A percentile compares a stretch with the other conserved stretches of the same genome.
phyloP scores from a whole-genome alignment of 92 coral and sea anemone genomes.

The Bergia sp. region DNA sequence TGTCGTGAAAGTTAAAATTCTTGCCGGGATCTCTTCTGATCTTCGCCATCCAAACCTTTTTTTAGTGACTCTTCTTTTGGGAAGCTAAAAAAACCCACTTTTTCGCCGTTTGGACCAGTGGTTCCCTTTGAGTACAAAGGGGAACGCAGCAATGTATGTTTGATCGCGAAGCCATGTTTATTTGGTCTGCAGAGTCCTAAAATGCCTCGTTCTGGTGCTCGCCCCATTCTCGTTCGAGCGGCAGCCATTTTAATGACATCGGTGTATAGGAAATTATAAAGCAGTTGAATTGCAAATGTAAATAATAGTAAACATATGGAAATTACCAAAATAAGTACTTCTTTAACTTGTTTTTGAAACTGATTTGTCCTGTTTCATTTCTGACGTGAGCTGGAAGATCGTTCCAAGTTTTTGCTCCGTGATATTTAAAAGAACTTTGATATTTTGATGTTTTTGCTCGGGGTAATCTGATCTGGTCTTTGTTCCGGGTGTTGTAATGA shows the following conservation, averaged over 20 bases:
- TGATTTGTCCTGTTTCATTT: too few relatives aligned
- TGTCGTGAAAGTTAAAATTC: neutral
- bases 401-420: too few relatives aligned
- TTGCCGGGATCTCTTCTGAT: constrained; percentile 32
- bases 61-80: neutral
- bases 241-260: constrained; percentile 50
- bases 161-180: neutral
- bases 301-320: too few relatives aligned
- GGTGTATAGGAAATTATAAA: constrained; percentile 7
- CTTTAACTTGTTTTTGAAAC: too few relatives aligned
- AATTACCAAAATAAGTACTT: too few relatives aligned
- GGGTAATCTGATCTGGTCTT: too few relatives aligned
- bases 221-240: constrained; percentile 31
- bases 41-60: constrained; percentile 17
- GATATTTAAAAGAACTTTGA: too few relatives aligned
- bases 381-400: too few relatives aligned
- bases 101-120: constrained; percentile 14
- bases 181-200: neutral
- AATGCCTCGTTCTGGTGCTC: constrained; percentile 40
- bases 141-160: constrained; percentile 13
- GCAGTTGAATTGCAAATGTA: too few relatives aligned
- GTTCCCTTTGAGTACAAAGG: constrained; percentile 12
- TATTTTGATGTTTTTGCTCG: too few relatives aligned
- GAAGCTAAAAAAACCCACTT: constrained; percentile 13
- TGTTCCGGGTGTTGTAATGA: too few relatives aligned